Evolutionary conservation across 2,888 invertebrate genomes (phyloP).

Genomic region (Stenurella melanura): DNA sequence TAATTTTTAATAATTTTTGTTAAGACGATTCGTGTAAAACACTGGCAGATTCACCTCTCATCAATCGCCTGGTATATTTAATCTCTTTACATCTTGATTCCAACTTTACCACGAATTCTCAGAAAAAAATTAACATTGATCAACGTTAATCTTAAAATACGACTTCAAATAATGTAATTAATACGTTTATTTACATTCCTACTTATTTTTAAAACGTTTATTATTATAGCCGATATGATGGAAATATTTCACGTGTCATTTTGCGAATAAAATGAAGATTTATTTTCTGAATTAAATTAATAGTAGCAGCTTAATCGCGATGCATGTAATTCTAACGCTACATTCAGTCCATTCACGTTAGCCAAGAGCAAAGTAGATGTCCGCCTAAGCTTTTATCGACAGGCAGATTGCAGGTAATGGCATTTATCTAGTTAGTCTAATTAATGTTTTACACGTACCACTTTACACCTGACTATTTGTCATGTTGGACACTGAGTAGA

Average conservation of each 20-base stretch:
- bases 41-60: too few species aligned
- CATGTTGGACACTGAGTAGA: constrained; percentile 16
- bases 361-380: constrained; percentile 1
- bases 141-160: too few species aligned
- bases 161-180: too few species aligned
- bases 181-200: not conserved
- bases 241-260: not conserved
- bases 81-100: too few species aligned
- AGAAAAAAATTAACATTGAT: too few species aligned
- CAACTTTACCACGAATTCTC: too few species aligned
- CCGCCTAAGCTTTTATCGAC: constrained; percentile 11
- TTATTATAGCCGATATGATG: not conserved
- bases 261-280: not conserved
- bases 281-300: not conserved
- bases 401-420: constrained; percentile 11
- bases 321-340: not conserved
- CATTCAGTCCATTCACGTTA: not conserved
- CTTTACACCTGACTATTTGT: constrained; percentile 38
- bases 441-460: constrained; percentile 42
- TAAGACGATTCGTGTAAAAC: too few species aligned
- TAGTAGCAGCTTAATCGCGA: constrained; percentile 2
- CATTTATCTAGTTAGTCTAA: constrained; percentile 34
- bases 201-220: not conserved
- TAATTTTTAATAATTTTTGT: too few species aligned
- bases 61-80: too few species aligned